Evolutionary conservation across 1,140 invertebrate genomes (phyloP).

Genomic region (Lamellibrachia luymesi): DNA sequence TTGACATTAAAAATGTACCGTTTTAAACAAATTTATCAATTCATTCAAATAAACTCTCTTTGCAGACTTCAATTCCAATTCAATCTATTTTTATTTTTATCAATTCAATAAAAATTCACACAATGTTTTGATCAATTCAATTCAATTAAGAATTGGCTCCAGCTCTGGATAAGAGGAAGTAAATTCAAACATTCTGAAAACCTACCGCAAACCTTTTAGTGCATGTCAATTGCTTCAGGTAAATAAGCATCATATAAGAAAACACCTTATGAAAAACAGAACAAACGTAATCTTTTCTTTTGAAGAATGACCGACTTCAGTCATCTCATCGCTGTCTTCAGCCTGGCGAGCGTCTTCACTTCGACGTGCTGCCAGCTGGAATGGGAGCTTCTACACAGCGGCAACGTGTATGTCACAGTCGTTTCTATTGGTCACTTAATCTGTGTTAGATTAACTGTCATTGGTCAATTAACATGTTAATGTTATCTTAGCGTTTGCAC

Average conservation of each 20-base stretch:
- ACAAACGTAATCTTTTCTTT: not conserved
- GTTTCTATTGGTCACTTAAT: not conserved
- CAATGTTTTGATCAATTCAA: too few relatives aligned
- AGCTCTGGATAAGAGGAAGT: too few relatives aligned
- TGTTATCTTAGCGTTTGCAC: not conserved
- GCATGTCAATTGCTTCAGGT: not conserved
- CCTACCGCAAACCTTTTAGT: too few relatives aligned
- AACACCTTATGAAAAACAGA: not conserved
- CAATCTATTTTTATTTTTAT: too few relatives aligned
- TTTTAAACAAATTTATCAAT: too few relatives aligned
- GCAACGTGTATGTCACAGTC: not conserved
- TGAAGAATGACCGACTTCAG: not conserved
- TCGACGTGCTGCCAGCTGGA: not conserved
- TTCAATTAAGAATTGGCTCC: too few relatives aligned
- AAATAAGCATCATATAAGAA: not conserved
- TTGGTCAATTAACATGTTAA: not conserved
- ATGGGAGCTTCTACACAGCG: not conserved
- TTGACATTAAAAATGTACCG: too few relatives aligned
- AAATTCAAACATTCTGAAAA: too few relatives aligned
- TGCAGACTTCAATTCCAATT: too few relatives aligned
- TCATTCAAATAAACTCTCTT: too few relatives aligned
- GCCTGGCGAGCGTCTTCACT: not conserved
- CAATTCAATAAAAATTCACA: too few relatives aligned
- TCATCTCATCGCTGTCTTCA: not conserved
- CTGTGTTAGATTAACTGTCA: not conserved